Percentiles rank a stretch among this genome's conserved stretches.
These are phyloP conservation scores for Spondyliosoma cantharus DNA, from an alignment of 2,797 vertebrate genomes.

Conservation along the genomic window DNA sequence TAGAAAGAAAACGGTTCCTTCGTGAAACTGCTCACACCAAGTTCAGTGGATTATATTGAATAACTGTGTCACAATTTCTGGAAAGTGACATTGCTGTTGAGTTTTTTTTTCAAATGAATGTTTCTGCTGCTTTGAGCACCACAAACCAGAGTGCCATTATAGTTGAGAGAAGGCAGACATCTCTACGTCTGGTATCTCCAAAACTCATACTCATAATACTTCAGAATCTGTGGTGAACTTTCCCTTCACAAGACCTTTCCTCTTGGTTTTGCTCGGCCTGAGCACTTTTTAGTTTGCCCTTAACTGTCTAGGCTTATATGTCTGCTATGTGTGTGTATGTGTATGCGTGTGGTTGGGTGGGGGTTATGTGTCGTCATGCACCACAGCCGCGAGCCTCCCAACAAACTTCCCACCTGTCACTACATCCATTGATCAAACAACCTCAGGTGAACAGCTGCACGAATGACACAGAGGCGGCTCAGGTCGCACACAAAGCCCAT, in stretches of 20 bases:
- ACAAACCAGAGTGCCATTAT: no score
- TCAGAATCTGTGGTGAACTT: no score
- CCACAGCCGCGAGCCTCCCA: constrained; percentile 26
- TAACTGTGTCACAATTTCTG: no score
- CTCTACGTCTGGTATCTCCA: no score
- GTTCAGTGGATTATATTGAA: no score
- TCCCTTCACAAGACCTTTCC: not conserved
- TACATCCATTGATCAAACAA: constrained; percentile 59
- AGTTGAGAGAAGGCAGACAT: no score
- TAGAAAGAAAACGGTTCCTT: no score
- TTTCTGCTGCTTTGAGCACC: no score
- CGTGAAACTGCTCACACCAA: no score
- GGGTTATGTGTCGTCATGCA: constrained; percentile 31
- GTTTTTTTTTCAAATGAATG: no score
- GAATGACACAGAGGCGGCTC: not conserved
- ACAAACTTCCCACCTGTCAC: constrained; percentile 63
- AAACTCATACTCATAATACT: no score
- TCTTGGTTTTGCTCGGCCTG: not conserved
- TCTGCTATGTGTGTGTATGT: constrained; percentile 7
- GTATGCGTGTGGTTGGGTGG: not conserved
- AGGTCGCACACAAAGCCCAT: constrained; percentile 28
- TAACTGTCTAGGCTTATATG: constrained; percentile 15
- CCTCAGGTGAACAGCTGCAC: constrained; percentile 74
- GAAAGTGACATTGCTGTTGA: no score
- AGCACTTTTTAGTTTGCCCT: not conserved